phyloP scores from a whole-genome alignment of 2,888 invertebrate species.

The Apeira syringaria region DNA sequence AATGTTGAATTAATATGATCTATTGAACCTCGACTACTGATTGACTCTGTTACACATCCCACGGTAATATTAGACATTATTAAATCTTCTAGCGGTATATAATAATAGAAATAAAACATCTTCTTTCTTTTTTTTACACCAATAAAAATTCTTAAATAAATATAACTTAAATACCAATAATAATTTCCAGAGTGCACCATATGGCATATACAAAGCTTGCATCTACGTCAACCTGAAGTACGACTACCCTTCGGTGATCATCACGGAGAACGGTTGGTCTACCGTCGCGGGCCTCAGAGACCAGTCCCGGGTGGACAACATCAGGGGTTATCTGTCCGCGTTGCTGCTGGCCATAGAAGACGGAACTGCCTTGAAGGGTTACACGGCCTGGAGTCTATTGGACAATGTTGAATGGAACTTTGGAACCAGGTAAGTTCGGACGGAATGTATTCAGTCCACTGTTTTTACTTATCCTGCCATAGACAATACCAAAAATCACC shows the following conservation, averaged over 20 bases:
- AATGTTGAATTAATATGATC: too few relatives aligned
- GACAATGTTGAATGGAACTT: slow-evolving; percentile 87
- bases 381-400: slow-evolving; percentile 86
- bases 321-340: slow-evolving; percentile 68
- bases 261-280: slow-evolving; percentile 86
- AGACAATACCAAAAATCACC: too few relatives aligned
- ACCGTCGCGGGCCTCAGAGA: slow-evolving; percentile 70
- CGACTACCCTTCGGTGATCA: slow-evolving; percentile 53
- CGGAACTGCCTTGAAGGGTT: slow-evolving; percentile 75
- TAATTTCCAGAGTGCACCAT: slow-evolving; percentile 58
- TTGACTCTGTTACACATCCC: too few relatives aligned
- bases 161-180: too few relatives aligned
- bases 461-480: too few relatives aligned
- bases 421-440: slow-evolving; percentile 74
- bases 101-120: too few relatives aligned
- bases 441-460: too few relatives aligned
- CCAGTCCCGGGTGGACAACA: slow-evolving; percentile 56
- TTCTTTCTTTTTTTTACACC: too few relatives aligned
- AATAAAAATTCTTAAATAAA: too few relatives aligned
- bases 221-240: slow-evolving; percentile 58
- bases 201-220: slow-evolving; percentile 62
- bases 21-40: too few relatives aligned
- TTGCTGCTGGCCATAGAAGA: slow-evolving; percentile 76
- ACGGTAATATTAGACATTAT: too few relatives aligned
- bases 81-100: too few relatives aligned